Conservation (phyloP, 2,888 invertebrate species). For the Ornithoptera alexandrae region DNA sequence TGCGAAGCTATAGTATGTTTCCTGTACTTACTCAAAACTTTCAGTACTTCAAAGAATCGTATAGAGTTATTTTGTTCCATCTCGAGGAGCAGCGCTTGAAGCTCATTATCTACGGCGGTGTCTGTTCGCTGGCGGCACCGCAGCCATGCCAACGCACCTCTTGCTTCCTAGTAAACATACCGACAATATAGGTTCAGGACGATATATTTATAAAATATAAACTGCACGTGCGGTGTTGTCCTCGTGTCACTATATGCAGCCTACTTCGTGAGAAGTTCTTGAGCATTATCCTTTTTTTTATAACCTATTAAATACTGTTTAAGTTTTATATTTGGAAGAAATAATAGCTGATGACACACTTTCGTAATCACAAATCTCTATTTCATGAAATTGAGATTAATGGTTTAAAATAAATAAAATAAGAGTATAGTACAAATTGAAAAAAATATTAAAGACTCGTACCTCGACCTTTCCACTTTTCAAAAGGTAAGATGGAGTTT, state of each 20-base stretch:
- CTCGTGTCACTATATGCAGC: too few species aligned
- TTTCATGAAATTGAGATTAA: too few species aligned
- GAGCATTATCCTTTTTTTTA: too few species aligned
- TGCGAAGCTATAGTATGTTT: not conserved
- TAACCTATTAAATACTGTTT: too few species aligned
- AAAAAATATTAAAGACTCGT: slow-evolving; percentile 28
- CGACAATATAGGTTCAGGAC: not conserved
- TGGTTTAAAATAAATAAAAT: too few species aligned
- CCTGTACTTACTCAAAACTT: slow-evolving; percentile 56
- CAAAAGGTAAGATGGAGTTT: slow-evolving; percentile 68
- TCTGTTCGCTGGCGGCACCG: slow-evolving; percentile 62
- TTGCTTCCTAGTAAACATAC: slow-evolving; percentile 53
- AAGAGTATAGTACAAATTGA: too few species aligned
- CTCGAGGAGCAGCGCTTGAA: slow-evolving; percentile 60
- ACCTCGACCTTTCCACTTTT: slow-evolving; percentile 71
- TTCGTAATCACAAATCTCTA: too few species aligned
- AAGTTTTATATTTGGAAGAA: too few species aligned
- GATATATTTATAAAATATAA: too few species aligned
- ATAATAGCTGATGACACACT: too few species aligned
- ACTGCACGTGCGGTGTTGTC: too few species aligned
- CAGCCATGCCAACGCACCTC: slow-evolving; percentile 67
- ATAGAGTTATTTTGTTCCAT: slow-evolving; percentile 57
- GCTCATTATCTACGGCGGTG: slow-evolving; percentile 57
- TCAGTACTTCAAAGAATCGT: slow-evolving; percentile 50
- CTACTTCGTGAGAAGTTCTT: too few species aligned